Percentiles rank a stretch among this genome's conserved stretches.
These are phyloP conservation scores for Coendou prehensilis DNA, from an alignment of 2,797 vertebrate species.

Conservation along the genomic window DNA sequence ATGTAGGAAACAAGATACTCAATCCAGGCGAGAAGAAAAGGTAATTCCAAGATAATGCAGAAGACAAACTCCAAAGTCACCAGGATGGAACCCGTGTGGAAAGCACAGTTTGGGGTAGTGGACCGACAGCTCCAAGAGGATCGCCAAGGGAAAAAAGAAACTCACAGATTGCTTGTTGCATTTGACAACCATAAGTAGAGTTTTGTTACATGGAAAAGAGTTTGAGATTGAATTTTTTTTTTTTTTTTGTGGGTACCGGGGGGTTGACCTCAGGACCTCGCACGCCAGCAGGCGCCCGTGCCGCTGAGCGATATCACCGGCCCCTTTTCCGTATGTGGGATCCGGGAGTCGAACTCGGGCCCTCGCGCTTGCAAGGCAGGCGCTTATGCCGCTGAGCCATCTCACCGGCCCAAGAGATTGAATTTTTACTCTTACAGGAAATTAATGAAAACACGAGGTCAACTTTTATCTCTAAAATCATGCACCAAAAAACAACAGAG, in stretches of 20 bases:
- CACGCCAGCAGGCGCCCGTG: no score
- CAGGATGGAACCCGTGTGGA: neutral
- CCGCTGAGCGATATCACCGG: no score
- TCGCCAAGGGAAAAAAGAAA: neutral
- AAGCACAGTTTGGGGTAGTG: neutral
- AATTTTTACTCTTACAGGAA: neutral
- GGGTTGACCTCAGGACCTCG: no score
- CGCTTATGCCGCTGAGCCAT: no score
- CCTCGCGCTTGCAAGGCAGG: no score
- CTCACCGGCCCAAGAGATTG: no score
- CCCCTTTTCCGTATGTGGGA: no score
- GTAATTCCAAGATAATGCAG: neutral
- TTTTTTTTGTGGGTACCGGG: no score
- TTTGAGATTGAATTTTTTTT: no score
- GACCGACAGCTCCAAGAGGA: neutral
- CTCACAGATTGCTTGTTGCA: neutral
- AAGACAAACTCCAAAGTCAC: neutral
- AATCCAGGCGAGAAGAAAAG: neutral
- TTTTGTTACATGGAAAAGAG: slow-evolving; percentile 1
- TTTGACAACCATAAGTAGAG: slow-evolving; percentile 4
- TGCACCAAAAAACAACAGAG: neutral
- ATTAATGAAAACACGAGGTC: neutral
- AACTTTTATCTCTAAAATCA: slow-evolving; percentile 17
- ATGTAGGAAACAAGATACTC: neutral
- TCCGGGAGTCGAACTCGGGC: no score